Evolutionary conservation across 2,797 vertebrate genomes (phyloP), one percentile per base, ranked within the genome.

Genomic region (Onychomys arenicola): DNA sequence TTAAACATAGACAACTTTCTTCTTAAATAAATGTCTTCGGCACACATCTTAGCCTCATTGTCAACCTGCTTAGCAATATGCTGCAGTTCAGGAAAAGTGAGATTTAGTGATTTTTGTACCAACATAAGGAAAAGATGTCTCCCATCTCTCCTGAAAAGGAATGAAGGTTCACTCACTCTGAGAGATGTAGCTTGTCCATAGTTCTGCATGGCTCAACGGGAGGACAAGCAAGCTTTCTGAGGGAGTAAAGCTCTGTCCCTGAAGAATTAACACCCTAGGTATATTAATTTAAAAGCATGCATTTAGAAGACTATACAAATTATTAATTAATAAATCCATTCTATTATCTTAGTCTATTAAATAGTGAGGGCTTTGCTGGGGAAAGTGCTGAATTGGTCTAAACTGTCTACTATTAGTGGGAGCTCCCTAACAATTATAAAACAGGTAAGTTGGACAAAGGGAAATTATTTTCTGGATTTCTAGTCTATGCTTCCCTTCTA

Each of bases 1-100:
- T 87, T 92, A 85, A 89, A 73, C 57, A 49, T 29, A 43, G 23
- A 76, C 46, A 55, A 14, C 32, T 88, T 85, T 82, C 40, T 90
- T 8, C 43, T 40, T 69, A 90, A 78, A 76, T 78, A 65, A 46
- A 61, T 67, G 5, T 71, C 21, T 93, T 76, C 61, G 2, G 43
- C 29, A 75, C 34, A 52, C 40, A 17, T 78, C 27, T 91, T 93
- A 77, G 63, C 57, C 29, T 93, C 27, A 37, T 52, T 16, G 14
- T 77, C 32, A 89, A 8, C 76, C 57, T 82, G 23, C 77, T 89
- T 81, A 86, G 37, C 21, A 87, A 96, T 96, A 52, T 34, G n/a
- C 23, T 90, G 65, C 49, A 59, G 16, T 12, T n/a, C 80, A 65
- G 5, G 89, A 52, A 59, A 11, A 43, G 37, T 80, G 4, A 40